Base-by-base conservation (phyloP, 2,113 vertebrate species). In the Datnioides undecimradiatus region DNA sequence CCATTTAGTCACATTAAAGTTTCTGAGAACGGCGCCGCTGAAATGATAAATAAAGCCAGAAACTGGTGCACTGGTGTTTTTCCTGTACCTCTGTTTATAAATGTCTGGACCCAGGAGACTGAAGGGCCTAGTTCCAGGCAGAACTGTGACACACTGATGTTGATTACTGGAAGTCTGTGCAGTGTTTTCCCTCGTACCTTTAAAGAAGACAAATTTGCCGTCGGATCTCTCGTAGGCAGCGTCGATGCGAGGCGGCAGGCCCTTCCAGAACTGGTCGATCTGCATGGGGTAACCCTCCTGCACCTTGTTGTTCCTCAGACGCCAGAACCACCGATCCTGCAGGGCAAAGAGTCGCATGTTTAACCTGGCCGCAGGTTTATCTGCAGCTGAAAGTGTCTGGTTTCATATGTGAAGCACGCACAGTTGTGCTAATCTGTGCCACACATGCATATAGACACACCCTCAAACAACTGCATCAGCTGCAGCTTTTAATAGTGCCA, bases 241-340 rank as follows among this genome's bases (percentile, higher is more conserved):
- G 4, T 99, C 98, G 49, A 99, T 99, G 86, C 95, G 96, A 16
- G 97, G 90, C 0, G 98, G 97, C n/a, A 99, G 95, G 6, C 98
- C 98, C 66, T 98, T 99, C 98, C 98, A 99, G 93, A 99, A 99
- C 91, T 99, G 98, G 76, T 98, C 97, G 0, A 99, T 99, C 86
- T 98, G 97, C 97, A 99, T 99, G 49, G 98, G 98, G 21, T 99
- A 99, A 0, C 98, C 98, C 84, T 99, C 98, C 93, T 98, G 98
- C 36, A 99, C 97, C 1, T 96, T 96, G 91, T 97, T 98, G 94
- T 97, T 99, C 82, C 98, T 96, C 89, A 99, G 95, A 29, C 98
- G 97, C 98, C 98, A 99, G 87, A 99, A 99, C 98, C 98, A 99
- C 25, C 97, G 97, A 76, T 99, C 98, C 95, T 95, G 69, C 8